Base-by-base conservation (phyloP, 2,113 vertebrate species). In the Alexandromys fortis region DNA sequence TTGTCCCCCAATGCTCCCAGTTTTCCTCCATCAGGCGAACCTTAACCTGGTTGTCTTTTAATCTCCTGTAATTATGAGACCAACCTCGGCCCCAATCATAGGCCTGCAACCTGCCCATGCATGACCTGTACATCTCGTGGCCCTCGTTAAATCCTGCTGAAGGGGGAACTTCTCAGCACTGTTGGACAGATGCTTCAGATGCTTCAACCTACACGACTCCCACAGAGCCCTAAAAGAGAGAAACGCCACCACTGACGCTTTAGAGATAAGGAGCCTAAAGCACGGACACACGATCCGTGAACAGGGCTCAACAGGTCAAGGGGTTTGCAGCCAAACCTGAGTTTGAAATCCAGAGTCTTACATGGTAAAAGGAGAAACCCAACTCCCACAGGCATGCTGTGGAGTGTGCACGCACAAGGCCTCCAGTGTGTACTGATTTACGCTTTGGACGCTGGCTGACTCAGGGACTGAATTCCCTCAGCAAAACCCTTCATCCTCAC, bases 401-500 rank as follows among this genome's bases (percentile, higher is more conserved):
- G 55, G 6, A 12, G 2, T 58, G 35, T 61, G 79, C 55, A 10
- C 0, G 3, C 21, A 30, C 38, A 21, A 33, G 0, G 33, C 42
- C 55, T 61, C 28, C 14, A 9, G 2, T 0, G 1, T 72, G 14
- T 4, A 30, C 0, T 19, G 30, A 33, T 21, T 19, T 61, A 42
- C 4, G 45, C n/a, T 42, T 45, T 45, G 47, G 55, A 13, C 26
- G 19, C 68, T 22, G 68, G 17, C 33, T 68, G 47, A 42, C 17
- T 72, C 17, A 4, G n/a, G 24, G n/a, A 26, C n/a, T 16, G 3
- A 16, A 8, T 6, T 1, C 67, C 55, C 55, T 30, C 49, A 21
- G 42, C 30, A 42, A 42, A 52, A 2, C 14, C 30, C 55, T 68
- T 35, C 5, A 1, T 33, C 79, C 97, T 98, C 97, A 99, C 99